Evolutionary conservation across 2,888 invertebrate genomes (phyloP).

Genomic region (Drosophila mettleri): DNA sequence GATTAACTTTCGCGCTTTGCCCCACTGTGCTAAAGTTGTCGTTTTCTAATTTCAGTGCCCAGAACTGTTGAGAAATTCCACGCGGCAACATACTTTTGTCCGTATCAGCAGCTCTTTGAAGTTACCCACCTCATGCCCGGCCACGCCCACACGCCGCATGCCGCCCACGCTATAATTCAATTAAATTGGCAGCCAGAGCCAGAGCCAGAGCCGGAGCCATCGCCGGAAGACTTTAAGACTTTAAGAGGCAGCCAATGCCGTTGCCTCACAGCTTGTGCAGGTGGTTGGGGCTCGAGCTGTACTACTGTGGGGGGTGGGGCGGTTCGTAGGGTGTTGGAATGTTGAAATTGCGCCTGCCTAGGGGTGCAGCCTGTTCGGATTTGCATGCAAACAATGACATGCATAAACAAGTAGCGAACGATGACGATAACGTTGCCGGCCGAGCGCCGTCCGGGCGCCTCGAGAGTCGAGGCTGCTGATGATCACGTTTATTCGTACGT

Average conservation of each 20-base stretch:
- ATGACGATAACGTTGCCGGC: slow-evolving; percentile 33
- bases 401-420: slow-evolving; percentile 66
- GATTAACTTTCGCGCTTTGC: neutral
- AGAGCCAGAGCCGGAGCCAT: slow-evolving; percentile 9
- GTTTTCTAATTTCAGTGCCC: slow-evolving; percentile 48
- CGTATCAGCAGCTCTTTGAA: slow-evolving; percentile 72
- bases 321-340: neutral
- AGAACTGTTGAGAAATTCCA: slow-evolving; percentile 58
- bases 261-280: slow-evolving; percentile 26
- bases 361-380: slow-evolving; percentile 47
- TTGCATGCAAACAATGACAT: slow-evolving; percentile 79
- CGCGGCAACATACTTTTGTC: slow-evolving; percentile 67
- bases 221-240: slow-evolving; percentile 46
- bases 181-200: slow-evolving; percentile 64
- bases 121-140: slow-evolving; percentile 33
- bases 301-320: neutral
- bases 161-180: slow-evolving; percentile 62
- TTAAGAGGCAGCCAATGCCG: slow-evolving; percentile 27
- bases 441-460: neutral
- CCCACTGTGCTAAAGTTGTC: slow-evolving; percentile 35
- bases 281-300: neutral
- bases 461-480: slow-evolving; percentile 2
- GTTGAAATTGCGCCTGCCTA: slow-evolving; percentile 19
- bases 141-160: neutral
- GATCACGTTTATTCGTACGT: slow-evolving; percentile 39